phyloP scores from a whole-genome alignment of 2,113 vertebrate genomes.

The Ochotona curzoniae region DNA sequence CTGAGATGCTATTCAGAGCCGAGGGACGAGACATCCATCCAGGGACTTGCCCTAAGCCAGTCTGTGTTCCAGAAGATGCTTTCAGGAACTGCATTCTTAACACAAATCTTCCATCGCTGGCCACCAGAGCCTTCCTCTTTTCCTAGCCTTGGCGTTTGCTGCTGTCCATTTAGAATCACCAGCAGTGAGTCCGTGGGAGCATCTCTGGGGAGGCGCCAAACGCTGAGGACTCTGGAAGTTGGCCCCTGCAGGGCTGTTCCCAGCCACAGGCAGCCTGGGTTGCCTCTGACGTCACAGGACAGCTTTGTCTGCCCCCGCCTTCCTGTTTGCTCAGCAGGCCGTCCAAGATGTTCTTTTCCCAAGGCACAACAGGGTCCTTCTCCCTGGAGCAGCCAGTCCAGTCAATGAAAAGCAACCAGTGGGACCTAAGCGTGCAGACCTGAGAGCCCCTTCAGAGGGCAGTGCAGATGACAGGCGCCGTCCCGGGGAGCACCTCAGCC shows the following conservation, averaged over 20 bases:
- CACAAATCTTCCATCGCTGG: constrained; percentile 5
- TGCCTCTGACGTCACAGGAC: neutral
- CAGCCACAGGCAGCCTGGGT: neutral
- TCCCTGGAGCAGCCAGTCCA: neutral
- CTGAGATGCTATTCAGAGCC: neutral
- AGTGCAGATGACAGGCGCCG: neutral
- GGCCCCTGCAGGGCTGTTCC: neutral
- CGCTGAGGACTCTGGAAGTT: neutral
- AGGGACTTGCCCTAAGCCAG: neutral
- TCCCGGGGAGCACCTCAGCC: too few relatives aligned
- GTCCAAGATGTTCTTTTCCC: constrained; percentile 40
- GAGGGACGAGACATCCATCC: neutral
- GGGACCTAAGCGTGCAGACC: neutral
- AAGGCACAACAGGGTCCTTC: constrained; percentile 5
- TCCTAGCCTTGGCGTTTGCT: constrained; percentile 45
- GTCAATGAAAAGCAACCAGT: neutral
- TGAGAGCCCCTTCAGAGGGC: neutral
- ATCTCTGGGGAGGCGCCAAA: neutral
- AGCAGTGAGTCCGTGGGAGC: neutral
- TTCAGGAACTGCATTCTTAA: constrained; percentile 8
- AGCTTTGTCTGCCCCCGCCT: neutral
- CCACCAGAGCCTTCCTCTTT: constrained; percentile 24
- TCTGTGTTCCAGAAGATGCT: neutral
- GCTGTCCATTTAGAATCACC: constrained; percentile 55
- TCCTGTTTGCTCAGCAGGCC: constrained; percentile 15